Evolutionary conservation across 2,888 invertebrate species (phyloP).

Genomic region (Vesta saturnalis): DNA sequence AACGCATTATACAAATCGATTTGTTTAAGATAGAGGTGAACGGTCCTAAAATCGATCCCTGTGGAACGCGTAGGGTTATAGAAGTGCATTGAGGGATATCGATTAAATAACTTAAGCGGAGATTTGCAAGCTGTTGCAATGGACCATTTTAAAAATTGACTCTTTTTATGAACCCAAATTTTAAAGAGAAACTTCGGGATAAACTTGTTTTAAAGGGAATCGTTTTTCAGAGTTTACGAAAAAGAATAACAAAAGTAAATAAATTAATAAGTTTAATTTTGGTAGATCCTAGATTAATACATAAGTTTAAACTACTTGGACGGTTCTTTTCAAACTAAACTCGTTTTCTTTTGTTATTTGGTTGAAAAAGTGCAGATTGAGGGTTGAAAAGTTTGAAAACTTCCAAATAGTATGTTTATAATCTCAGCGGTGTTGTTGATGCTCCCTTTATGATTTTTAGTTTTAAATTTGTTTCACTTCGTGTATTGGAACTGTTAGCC

Average conservation of each 20-base stretch:
- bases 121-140: constrained; percentile 39
- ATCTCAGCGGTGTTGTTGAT: constrained; percentile 26
- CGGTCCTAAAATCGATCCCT: constrained; percentile 24
- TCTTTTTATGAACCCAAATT: constrained; percentile 38
- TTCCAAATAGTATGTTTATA: constrained; percentile 24
- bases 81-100: constrained; percentile 17
- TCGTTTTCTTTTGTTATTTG: neutral
- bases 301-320: neutral
- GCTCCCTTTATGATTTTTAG: constrained; percentile 22
- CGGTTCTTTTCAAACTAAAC: neutral
- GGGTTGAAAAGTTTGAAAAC: neutral
- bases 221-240: constrained; percentile 36
- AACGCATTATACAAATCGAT: constrained; percentile 17
- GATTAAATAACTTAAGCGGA: constrained; percentile 30
- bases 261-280: too few species aligned
- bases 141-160: constrained; percentile 47
- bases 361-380: neutral
- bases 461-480: constrained; percentile 15
- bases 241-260: too few species aligned
- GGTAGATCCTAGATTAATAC: too few species aligned
- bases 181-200: constrained; percentile 29
- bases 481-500: neutral
- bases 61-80: neutral
- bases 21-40: constrained; percentile 14
- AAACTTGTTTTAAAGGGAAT: constrained; percentile 36